phyloP scores from a whole-genome alignment of 2,888 invertebrate genomes.

The Pherbina coryleti region DNA sequence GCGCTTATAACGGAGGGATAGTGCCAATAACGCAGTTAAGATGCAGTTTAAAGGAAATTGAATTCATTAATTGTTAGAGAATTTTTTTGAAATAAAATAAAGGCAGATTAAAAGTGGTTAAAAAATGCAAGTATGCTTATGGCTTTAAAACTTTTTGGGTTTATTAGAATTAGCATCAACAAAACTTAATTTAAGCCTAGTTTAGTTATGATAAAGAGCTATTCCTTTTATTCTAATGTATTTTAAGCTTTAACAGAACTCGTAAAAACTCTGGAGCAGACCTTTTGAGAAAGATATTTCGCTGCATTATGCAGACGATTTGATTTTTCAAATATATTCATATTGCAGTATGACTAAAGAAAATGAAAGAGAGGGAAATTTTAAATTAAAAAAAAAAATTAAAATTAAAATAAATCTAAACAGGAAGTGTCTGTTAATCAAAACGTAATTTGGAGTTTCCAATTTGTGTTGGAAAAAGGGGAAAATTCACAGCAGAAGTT shows the following conservation, averaged over 20 bases:
- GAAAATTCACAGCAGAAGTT: conserved; percentile 23
- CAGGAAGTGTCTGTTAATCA: conserved; percentile 14
- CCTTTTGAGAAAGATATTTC: conserved; percentile 77
- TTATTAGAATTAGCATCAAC: no score
- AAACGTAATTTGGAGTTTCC: not conserved
- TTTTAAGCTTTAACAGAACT: not conserved
- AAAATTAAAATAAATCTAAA: conserved; percentile 26
- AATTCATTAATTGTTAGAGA: not conserved
- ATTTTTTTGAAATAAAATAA: not conserved
- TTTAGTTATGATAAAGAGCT: not conserved
- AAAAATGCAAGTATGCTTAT: no score
- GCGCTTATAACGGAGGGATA: not conserved
- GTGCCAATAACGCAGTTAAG: not conserved
- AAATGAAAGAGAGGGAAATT: conserved; percentile 35
- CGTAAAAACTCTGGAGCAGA: conserved; percentile 57
- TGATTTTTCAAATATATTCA: conserved; percentile 71
- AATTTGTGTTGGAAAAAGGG: not conserved
- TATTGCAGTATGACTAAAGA: conserved; percentile 59
- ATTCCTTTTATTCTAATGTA: not conserved
- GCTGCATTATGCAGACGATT: conserved; percentile 78
- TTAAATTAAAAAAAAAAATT: conserved; percentile 20
- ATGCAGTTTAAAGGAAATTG: not conserved
- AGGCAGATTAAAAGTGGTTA: no score
- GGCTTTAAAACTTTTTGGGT: no score
- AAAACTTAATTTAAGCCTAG: not conserved